A percentile compares a stretch with the other conserved stretches of the same genome.
phyloP scores from a whole-genome alignment of 37 sponge, comb jelly and placozoan species.

The Cladorhizidae sp. region DNA sequence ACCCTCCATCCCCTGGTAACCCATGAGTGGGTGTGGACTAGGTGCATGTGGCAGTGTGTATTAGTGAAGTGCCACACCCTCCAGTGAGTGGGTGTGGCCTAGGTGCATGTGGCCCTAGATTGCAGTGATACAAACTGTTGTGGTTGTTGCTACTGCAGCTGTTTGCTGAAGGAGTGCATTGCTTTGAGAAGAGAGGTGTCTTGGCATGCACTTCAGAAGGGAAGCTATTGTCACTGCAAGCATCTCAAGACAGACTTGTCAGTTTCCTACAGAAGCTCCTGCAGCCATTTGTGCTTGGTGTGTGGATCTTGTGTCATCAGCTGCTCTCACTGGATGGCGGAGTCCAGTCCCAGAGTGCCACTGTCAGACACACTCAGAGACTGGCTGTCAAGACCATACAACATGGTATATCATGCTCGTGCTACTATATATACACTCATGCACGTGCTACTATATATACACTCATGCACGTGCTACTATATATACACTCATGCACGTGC shows the following conservation, averaged over 20 bases:
- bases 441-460: no score
- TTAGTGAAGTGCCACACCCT: no score
- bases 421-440: no score
- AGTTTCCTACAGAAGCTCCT: slow-evolving; percentile 33
- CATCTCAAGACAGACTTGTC: background rate
- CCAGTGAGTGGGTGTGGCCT: no score
- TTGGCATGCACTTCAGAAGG: background rate
- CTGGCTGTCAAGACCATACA: slow-evolving; percentile 58
- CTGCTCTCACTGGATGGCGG: slow-evolving; percentile 64
- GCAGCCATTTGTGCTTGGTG: slow-evolving; percentile 55
- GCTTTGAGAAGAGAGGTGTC: slow-evolving; percentile 55
- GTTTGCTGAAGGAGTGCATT: slow-evolving; percentile 36
- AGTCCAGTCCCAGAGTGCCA: slow-evolving; percentile 49
- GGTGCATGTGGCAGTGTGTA: no score
- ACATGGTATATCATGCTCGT: slow-evolving; percentile 61
- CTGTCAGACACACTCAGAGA: slow-evolving; percentile 49
- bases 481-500: no score
- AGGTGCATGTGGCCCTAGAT: no score
- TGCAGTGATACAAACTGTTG: no score
- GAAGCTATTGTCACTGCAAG: background rate
- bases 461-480: no score
- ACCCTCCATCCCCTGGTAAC: no score
- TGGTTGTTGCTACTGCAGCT: slow-evolving; percentile 4
- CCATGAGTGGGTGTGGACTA: no score
- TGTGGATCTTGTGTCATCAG: slow-evolving; percentile 73